These are phyloP conservation scores for Lontra canadensis DNA, from an alignment of 2,113 vertebrate genomes.

Conservation along the genomic window DNA sequence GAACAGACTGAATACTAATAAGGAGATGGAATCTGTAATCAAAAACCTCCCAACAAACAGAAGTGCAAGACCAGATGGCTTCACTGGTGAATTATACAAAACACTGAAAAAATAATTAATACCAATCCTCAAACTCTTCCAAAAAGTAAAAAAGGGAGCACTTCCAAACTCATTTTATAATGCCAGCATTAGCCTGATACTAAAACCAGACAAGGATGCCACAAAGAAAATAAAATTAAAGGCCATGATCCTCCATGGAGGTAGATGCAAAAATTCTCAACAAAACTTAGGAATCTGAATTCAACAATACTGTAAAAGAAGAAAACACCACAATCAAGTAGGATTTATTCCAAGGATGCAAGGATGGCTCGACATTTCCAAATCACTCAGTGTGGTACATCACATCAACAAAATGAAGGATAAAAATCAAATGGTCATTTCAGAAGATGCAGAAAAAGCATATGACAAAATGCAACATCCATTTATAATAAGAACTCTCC, in stretches of 20 bases:
- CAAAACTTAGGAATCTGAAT: neutral
- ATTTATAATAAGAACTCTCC: neutral
- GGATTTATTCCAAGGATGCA: neutral
- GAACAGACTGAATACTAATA: neutral
- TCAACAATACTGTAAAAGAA: neutral
- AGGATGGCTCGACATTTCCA: neutral
- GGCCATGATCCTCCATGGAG: neutral
- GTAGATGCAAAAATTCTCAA: neutral
- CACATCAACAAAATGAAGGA: neutral
- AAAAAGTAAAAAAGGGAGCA: neutral
- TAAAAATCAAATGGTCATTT: neutral
- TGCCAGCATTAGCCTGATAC: neutral
- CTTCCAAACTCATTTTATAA: neutral
- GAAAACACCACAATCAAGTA: neutral
- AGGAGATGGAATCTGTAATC: neutral
- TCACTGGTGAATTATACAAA: neutral
- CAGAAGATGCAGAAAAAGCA: neutral
- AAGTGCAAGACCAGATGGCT: neutral
- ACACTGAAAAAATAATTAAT: neutral
- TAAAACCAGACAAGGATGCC: neutral
- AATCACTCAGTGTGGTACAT: neutral
- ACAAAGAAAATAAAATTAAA: neutral
- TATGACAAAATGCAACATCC: neutral
- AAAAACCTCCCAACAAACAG: neutral
- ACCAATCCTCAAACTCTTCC: neutral